Conservation (phyloP, 2,888 invertebrate species). For the Lochmaea capreae region DNA sequence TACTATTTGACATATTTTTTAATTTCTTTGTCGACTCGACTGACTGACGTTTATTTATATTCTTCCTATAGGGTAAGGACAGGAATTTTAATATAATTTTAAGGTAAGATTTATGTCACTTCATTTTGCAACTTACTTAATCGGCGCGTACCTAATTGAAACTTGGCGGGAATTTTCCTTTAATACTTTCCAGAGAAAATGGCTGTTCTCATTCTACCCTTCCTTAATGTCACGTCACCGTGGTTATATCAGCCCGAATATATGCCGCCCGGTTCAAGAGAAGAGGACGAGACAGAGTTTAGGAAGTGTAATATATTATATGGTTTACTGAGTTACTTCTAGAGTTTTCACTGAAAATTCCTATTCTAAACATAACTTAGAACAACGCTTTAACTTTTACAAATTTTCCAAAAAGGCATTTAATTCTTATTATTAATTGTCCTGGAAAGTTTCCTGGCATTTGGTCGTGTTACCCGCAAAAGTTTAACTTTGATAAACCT, state of each 20-base stretch:
- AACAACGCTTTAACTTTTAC: slow-evolving; percentile 28
- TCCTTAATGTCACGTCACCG: slow-evolving; percentile 46
- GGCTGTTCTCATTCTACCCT: slow-evolving; percentile 47
- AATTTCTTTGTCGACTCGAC: slow-evolving; percentile 3
- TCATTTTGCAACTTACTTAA: slow-evolving; percentile 52
- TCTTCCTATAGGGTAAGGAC: not conserved
- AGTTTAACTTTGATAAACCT: too few species aligned
- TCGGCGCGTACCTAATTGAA: slow-evolving; percentile 60
- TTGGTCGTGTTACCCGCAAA: not conserved
- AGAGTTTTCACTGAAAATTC: slow-evolving; percentile 30
- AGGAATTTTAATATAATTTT: slow-evolving; percentile 42
- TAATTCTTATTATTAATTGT: slow-evolving; percentile 31
- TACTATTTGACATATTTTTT: not conserved
- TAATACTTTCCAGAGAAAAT: slow-evolving; percentile 52
- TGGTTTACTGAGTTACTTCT: slow-evolving; percentile 31
- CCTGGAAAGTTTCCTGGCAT: slow-evolving; percentile 25
- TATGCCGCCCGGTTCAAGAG: slow-evolving; percentile 30
- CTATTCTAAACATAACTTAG: slow-evolving; percentile 28
- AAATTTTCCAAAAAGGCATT: slow-evolving; percentile 28
- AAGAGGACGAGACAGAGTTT: slow-evolving; percentile 31
- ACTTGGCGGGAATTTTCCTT: slow-evolving; percentile 50
- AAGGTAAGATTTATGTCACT: slow-evolving; percentile 55
- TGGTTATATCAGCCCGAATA: slow-evolving; percentile 37
- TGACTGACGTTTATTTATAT: not conserved
- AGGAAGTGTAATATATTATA: slow-evolving; percentile 38